Conservation (phyloP, 2,888 invertebrate species). For the Smittia aterrima region DNA sequence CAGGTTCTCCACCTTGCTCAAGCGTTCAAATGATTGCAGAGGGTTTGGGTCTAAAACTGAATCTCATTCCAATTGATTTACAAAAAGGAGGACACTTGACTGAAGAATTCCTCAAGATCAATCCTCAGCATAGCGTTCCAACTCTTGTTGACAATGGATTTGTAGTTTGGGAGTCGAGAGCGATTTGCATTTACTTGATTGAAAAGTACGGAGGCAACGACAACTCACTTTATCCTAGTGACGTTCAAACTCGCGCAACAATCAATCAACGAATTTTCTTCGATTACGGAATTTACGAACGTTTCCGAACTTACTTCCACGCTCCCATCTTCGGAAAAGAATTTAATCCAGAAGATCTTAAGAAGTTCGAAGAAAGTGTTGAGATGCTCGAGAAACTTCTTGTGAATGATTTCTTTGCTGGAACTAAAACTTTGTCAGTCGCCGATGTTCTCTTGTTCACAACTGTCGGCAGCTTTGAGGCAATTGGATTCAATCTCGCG, state of each 20-base stretch:
- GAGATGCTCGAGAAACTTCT: constrained; percentile 70
- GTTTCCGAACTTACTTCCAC: constrained; percentile 62
- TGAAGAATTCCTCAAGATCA: constrained; percentile 58
- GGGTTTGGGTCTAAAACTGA: background rate
- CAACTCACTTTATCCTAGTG: constrained; percentile 66
- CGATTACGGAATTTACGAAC: constrained; percentile 54
- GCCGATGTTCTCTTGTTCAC: constrained; percentile 59
- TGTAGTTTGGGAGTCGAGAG: constrained; percentile 35
- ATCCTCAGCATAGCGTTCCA: constrained; percentile 41
- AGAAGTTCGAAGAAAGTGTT: constrained; percentile 63
- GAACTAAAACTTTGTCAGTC: constrained; percentile 61
- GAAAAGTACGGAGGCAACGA: constrained; percentile 52
- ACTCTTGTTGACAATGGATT: constrained; percentile 39
- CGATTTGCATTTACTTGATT: constrained; percentile 34
- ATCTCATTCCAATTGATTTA: background rate
- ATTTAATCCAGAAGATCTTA: constrained; percentile 58
- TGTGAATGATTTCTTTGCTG: constrained; percentile 67
- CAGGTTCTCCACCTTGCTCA: background rate
- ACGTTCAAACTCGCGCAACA: constrained; percentile 65
- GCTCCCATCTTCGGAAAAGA: constrained; percentile 58
- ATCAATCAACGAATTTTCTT: constrained; percentile 73
- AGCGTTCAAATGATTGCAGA: no score
- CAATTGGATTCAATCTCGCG: background rate
- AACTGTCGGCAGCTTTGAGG: background rate
- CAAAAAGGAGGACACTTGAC: constrained; percentile 58